phyloP scores from a whole-genome alignment of 1,140 invertebrate genomes.

The Aphidius gifuensis region DNA sequence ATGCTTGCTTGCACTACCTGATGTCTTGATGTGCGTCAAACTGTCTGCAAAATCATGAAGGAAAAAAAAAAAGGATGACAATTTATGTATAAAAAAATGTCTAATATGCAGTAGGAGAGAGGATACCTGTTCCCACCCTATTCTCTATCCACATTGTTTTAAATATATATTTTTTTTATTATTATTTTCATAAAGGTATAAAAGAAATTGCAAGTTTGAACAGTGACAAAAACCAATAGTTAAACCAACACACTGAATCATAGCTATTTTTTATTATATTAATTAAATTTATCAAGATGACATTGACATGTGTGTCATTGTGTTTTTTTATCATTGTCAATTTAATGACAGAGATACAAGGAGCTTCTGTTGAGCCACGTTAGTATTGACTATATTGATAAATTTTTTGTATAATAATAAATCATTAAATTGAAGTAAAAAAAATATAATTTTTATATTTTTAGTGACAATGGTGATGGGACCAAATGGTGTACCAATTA shows the following conservation, averaged over 20 bases:
- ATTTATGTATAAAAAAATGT: background rate
- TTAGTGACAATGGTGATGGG: conserved; percentile 36
- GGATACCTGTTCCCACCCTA: conserved; percentile 24
- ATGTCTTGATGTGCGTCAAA: conserved; percentile 25
- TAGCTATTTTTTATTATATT: conserved; percentile 4
- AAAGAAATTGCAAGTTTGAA: conserved; percentile 40
- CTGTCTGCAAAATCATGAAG: conserved; percentile 23
- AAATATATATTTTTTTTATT: background rate
- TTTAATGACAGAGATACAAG: conserved; percentile 17
- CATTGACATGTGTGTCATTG: conserved; percentile 15
- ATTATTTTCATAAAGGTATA: conserved; percentile 38
- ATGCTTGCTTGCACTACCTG: conserved; percentile 33
- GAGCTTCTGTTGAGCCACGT: conserved; percentile 28
- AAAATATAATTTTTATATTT: background rate
- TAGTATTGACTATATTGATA: conserved; percentile 14
- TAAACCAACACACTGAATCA: conserved; percentile 22
- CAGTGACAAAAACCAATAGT: conserved; percentile 30
- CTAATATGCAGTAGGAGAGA: conserved; percentile 18
- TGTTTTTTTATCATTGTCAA: conserved; percentile 4
- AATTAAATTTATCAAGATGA: conserved; percentile 7
- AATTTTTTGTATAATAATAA: background rate
- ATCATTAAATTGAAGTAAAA: conserved; percentile 1
- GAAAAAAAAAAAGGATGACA: conserved; percentile 24
- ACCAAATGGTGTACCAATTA: conserved; percentile 29
- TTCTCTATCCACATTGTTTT: background rate